Base-by-base conservation (phyloP, 1,140 invertebrate species). In the Cecropterus lyciades region DNA sequence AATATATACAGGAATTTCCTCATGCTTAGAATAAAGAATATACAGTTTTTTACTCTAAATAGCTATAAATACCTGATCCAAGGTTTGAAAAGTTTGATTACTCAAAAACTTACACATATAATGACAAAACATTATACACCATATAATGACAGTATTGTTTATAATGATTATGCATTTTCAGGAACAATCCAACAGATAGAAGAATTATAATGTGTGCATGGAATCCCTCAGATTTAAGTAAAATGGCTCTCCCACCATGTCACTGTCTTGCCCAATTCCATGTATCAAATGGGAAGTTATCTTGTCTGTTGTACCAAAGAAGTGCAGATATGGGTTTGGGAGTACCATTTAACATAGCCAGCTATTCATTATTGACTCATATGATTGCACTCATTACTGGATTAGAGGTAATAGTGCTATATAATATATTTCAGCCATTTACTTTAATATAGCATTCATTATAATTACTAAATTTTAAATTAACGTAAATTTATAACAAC, bases 271-370 rank as follows among this genome's bases (percentile, higher is more conserved):
- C 95, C 0, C 99, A 99, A 87, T 99, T 99, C 92, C 98, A 97
- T 93, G 99, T 99, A 0, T 93, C 94, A 0, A 94, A 97, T 90
- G 96, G 95, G 10, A 93, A 96, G 77, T 84, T 97, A 0, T 99
- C 97, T 3, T 99, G 98, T 85, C 96, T 98, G 77, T 87, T 99
- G 66, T 99, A 99, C 88, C 99, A 99, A 92, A 93, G 99, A 79
- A 99, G 98, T 69, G 99, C 98, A 13, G 99, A 99, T 91, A 98
- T 99, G 96, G 98, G 98, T 6, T 92, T 99, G 1, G 99, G 99
- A 15, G 98, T 99, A 1, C 99, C 99, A 14, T 99, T 99, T 84
- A 99, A 99, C 87, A 99, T 99, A 79, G 99, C 99, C 13, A 99
- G 98, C 68, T 99, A 99, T 93, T 95, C 98, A 0, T 84, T 99